Percentiles rank a stretch among this genome's conserved stretches.
Conservation (phyloP, 2,888 invertebrate species). For the Acrocyrtus sp. region DNA sequence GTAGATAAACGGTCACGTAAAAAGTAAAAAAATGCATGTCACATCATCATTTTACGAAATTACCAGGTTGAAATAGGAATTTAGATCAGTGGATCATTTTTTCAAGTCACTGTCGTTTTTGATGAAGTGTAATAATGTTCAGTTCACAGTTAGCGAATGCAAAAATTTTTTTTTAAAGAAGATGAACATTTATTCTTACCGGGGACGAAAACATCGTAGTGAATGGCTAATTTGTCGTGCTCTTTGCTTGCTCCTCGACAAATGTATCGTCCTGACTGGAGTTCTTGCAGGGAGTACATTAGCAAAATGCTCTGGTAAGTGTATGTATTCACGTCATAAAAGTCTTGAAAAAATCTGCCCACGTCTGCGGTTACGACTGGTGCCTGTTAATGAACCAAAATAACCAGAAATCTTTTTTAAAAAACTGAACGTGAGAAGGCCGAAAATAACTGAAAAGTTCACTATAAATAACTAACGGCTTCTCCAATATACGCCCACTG, state of each 20-base stretch:
- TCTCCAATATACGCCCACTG: conserved; percentile 60
- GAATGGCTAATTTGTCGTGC: conserved; percentile 47
- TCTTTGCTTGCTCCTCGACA: conserved; percentile 56
- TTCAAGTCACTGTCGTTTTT: conserved; percentile 3
- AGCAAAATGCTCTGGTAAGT: conserved; percentile 51
- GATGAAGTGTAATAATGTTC: too few relatives aligned
- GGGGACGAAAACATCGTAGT: conserved; percentile 57
- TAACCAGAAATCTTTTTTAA: not conserved
- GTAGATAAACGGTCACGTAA: conserved; percentile 26
- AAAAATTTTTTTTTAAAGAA: not conserved
- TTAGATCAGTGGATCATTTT: conserved; percentile 45
- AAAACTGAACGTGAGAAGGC: too few relatives aligned
- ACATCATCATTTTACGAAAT: conserved; percentile 47
- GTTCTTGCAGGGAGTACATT: conserved; percentile 52
- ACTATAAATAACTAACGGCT: conserved; percentile 42
- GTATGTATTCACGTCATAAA: conserved; percentile 56
- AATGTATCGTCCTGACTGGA: conserved; percentile 57
- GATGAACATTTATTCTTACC: conserved; percentile 41
- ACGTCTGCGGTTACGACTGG: conserved; percentile 58
- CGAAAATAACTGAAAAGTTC: not conserved
- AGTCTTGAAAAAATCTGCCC: conserved; percentile 54
- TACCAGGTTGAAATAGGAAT: conserved; percentile 35
- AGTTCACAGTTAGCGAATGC: too few relatives aligned
- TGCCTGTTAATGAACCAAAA: conserved; percentile 36
- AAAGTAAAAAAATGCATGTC: conserved; percentile 29